Conservation (phyloP, 2,797 vertebrate genomes). For the Apogon talboti region DNA sequence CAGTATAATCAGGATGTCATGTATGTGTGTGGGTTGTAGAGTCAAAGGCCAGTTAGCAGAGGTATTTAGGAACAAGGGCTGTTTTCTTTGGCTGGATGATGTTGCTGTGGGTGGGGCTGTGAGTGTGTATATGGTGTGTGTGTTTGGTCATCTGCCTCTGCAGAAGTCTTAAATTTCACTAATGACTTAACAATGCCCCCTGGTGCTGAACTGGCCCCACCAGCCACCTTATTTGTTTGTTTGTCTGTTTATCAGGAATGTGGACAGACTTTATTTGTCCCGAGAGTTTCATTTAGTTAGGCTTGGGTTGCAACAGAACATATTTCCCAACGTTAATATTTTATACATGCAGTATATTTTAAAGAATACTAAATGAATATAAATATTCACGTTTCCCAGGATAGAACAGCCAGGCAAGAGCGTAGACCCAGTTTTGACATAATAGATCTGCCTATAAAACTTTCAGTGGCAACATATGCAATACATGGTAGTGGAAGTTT, state of each 20-base stretch:
- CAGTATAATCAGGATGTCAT: slow-evolving; percentile 38
- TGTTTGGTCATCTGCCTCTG: slow-evolving; percentile 52
- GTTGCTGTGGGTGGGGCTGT: slow-evolving; percentile 53
- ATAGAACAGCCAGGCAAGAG: not conserved
- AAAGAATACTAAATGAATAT: slow-evolving; percentile 32
- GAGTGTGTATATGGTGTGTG: slow-evolving; percentile 15
- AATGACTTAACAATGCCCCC: slow-evolving; percentile 86
- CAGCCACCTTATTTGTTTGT: slow-evolving; percentile 76
- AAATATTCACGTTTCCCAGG: not conserved
- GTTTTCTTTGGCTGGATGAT: slow-evolving; percentile 74
- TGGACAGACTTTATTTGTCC: slow-evolving; percentile 53
- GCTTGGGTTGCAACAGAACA: slow-evolving; percentile 14
- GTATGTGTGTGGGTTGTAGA: slow-evolving; percentile 34
- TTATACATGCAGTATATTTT: slow-evolving; percentile 44
- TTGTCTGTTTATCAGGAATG: slow-evolving; percentile 73
- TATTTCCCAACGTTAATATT: slow-evolving; percentile 55
- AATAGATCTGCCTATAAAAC: slow-evolving; percentile 6
- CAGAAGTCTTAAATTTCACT: slow-evolving; percentile 82
- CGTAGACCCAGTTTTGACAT: slow-evolving; percentile 9
- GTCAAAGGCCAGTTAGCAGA: slow-evolving; percentile 67
- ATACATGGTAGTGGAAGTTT: no score
- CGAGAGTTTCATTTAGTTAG: slow-evolving; percentile 27
- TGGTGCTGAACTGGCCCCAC: slow-evolving; percentile 64
- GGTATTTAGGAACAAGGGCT: slow-evolving; percentile 67
- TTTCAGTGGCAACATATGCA: not conserved